Evolutionary conservation across 2,797 vertebrate genomes (phyloP), one percentile per base, ranked within the genome.

Genomic region (Helarctos malayanus): DNA sequence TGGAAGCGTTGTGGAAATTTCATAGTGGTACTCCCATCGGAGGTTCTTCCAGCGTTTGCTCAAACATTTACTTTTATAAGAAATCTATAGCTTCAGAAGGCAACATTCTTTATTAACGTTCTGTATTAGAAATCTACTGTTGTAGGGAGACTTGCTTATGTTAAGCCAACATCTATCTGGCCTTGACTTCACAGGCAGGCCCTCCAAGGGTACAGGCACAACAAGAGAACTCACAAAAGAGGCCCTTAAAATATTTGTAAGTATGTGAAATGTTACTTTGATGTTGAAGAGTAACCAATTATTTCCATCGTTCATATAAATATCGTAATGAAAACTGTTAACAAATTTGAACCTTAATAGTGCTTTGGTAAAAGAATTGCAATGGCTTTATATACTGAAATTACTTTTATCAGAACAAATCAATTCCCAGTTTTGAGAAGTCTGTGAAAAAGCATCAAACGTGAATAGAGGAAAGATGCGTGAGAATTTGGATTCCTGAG

Each of bases 341-440:
- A 49, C 2, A 65, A 92, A 93, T 63, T 52, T 32, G 35, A 63
- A 41, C 87, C 81, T 84, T 84, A 92, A 79, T 79, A 94, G 18
- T 1, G 92, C 82, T 85, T n/a, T 38, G 69, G 1, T 23, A 89
- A 89, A 95, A 86, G 25, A 21, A n/a, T 92, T 83, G 2, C 5
- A 23, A 0, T 52, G n/a, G 73, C 57, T 95, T 85, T 91, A 49
- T 87, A 76, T 73, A 82, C 13, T 63, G 23, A 95, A 89, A 85
- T 90, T 69, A 19, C 6, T 12, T 96, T 63, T 79, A 18, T 83
- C 68, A 83, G n/a, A 97, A 97, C 47, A 94, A 97, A 95, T 86
- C 49, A 96, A n/a, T 97, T 98, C 18, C 79, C 7, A 84, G 3
- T 84, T 93, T 79, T 93, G 69, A 89, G 29, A 90, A 25, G 2